These are phyloP conservation scores for Phenacoccus solenopsis DNA, from an alignment of 1,140 invertebrate species.

Conservation along the genomic window DNA sequence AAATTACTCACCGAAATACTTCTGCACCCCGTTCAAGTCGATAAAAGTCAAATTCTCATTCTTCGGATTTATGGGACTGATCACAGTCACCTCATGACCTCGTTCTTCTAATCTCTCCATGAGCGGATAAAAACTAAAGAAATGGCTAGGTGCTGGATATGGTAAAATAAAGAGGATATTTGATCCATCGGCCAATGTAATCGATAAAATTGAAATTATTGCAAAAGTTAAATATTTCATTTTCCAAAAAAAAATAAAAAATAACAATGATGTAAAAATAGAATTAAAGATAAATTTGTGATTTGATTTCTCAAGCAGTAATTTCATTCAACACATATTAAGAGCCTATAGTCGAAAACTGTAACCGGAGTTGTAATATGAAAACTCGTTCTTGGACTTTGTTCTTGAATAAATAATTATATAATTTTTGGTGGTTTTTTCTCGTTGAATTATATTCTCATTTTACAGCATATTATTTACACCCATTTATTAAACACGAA, in stretches of 20 bases:
- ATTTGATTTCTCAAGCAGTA: no score
- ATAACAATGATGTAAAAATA: background rate
- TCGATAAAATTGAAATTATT: background rate
- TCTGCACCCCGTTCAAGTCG: background rate
- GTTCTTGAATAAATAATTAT: no score
- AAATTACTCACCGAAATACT: background rate
- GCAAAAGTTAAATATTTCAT: background rate
- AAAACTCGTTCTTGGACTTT: no score
- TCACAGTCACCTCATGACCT: conserved; percentile 32
- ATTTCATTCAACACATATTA: no score
- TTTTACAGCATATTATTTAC: no score
- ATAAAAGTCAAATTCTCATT: background rate
- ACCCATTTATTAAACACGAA: no score
- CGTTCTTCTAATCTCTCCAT: conserved; percentile 28
- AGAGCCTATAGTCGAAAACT: no score
- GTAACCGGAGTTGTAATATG: no score
- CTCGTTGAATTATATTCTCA: no score
- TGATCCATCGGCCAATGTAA: conserved; percentile 9
- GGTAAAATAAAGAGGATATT: conserved; percentile 31
- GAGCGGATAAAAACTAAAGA: conserved; percentile 30
- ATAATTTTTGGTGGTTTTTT: no score
- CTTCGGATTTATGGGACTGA: conserved; percentile 21
- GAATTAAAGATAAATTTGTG: background rate
- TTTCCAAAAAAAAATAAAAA: background rate
- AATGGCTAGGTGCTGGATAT: conserved; percentile 30